These are phyloP conservation scores for Lasioglossum leucozonium DNA, from an alignment of 2,888 invertebrate species.

Conservation along the genomic window DNA sequence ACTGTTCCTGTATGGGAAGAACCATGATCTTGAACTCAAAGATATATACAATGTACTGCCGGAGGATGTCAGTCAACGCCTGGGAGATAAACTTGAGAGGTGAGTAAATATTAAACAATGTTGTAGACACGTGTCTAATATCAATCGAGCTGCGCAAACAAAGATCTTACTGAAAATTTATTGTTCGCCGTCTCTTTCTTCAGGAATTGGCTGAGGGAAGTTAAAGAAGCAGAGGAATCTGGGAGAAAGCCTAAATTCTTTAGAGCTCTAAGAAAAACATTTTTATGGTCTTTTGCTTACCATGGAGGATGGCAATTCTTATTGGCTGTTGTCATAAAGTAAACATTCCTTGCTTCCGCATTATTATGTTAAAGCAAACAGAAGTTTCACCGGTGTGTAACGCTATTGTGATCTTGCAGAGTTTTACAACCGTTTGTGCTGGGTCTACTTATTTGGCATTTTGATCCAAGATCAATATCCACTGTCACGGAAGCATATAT, in stretches of 20 bases:
- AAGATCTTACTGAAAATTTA: neutral
- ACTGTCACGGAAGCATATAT: constrained; percentile 87
- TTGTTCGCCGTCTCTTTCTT: neutral
- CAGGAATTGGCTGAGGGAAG: constrained; percentile 88
- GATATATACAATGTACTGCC: constrained; percentile 88
- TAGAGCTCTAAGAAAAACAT: constrained; percentile 87
- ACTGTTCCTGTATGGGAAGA: constrained; percentile 88
- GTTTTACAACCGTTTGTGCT: constrained; percentile 87
- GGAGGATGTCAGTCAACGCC: constrained; percentile 87
- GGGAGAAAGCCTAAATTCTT: constrained; percentile 87
- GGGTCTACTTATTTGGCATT: constrained; percentile 88
- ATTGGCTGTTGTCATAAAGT: constrained; percentile 87
- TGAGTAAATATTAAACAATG: constrained; percentile 71
- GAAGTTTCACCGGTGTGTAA: neutral
- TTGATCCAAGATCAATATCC: constrained; percentile 86
- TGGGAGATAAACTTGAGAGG: constrained; percentile 89
- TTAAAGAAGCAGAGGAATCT: constrained; percentile 84
- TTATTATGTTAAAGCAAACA: neutral
- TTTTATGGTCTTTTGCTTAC: constrained; percentile 87
- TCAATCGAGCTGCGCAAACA: neutral
- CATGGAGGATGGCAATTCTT: constrained; percentile 87
- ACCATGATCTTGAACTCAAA: constrained; percentile 87
- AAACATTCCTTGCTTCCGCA: constrained; percentile 1
- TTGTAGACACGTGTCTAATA: neutral
- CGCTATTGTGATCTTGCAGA: constrained; percentile 81